Evolutionary conservation across 2,888 invertebrate genomes (phyloP), one percentile per base, ranked within the genome.

Genomic region (Leptopilina syphax): DNA sequence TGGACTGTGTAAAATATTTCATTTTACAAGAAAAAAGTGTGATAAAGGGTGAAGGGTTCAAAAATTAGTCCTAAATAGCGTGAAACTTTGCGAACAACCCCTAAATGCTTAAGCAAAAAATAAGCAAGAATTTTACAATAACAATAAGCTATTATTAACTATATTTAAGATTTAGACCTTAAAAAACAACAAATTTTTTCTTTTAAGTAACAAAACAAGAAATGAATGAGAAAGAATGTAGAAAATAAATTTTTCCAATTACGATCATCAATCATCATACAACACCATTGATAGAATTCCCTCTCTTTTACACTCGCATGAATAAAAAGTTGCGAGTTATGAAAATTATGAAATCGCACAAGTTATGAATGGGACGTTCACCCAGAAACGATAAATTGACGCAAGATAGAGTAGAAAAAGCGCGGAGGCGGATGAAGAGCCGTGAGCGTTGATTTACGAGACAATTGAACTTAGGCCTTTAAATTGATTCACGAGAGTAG

Each of bases 341-440:
- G 73, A 73, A 73, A 73, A 73, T 73, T 73, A 73, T 57, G 73
- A 73, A 73, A 73, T 73, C 73, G 27, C 73, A 47, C 47, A 73
- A 73, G 54, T 73, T 73, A 73, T 73, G 73, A 73, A 73, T 73
- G 73, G 57, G 73, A 73, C 73, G 73, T 73, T 73, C 73, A 73
- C 73, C 73, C 73, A 73, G 73, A 73, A 73, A 73, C 73, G 73
- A 73, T 73, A 73, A 73, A 73, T 73, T 73, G 73, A 57, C 57
- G 34, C 57, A 34, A 73, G 73, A 73, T 57, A 54, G 27, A 34
- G 63, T 63, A 63, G 73, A 73, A 73, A 73, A 73, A n/a, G 73
- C 73, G 54, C 73, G 73, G 57, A 73, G 73, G 73, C 73, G 73
- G 73, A 54, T 73, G 73, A 57, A 73, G 73, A 73, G 54, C 27